These are phyloP conservation scores for Diacarnus erythraeanus DNA, from an alignment of 37 sponge, comb jelly and placozoan species.

Conservation along the genomic window DNA sequence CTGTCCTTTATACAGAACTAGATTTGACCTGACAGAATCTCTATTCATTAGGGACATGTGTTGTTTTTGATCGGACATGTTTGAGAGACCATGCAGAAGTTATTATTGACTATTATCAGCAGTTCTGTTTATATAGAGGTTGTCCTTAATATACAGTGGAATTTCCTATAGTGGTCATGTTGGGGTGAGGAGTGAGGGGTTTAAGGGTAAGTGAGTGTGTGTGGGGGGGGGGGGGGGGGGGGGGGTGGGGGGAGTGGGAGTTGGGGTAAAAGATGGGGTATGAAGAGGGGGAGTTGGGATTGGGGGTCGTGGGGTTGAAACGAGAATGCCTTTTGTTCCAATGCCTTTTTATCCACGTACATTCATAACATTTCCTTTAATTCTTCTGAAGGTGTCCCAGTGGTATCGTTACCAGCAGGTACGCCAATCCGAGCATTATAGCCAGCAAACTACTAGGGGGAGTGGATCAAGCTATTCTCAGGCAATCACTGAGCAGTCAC, in stretches of 20 bases:
- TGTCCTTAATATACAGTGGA: too few species aligned
- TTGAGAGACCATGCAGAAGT: too few species aligned
- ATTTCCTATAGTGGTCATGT: too few species aligned
- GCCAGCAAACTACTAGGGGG: conserved; percentile 51
- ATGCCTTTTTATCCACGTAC: background rate
- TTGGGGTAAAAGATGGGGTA: background rate
- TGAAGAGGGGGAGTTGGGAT: background rate
- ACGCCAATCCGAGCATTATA: conserved; percentile 43
- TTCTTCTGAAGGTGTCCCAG: conserved; percentile 46
- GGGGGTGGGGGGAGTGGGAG: background rate
- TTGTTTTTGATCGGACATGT: too few species aligned
- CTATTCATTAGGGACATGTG: too few species aligned
- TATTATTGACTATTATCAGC: too few species aligned
- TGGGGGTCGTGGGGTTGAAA: background rate
- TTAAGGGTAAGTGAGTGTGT: background rate
- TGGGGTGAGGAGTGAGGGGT: too few species aligned
- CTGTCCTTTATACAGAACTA: too few species aligned
- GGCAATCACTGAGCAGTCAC: conserved; percentile 37
- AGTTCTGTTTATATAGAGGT: too few species aligned
- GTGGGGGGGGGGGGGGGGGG: background rate
- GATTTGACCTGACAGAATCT: too few species aligned
- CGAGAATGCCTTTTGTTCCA: background rate
- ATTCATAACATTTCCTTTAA: background rate
- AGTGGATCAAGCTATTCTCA: conserved; percentile 67
- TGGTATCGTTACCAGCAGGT: background rate